Evolutionary conservation across 2,113 vertebrate species (phyloP).

Genomic region (Colistium nudipinnis): DNA sequence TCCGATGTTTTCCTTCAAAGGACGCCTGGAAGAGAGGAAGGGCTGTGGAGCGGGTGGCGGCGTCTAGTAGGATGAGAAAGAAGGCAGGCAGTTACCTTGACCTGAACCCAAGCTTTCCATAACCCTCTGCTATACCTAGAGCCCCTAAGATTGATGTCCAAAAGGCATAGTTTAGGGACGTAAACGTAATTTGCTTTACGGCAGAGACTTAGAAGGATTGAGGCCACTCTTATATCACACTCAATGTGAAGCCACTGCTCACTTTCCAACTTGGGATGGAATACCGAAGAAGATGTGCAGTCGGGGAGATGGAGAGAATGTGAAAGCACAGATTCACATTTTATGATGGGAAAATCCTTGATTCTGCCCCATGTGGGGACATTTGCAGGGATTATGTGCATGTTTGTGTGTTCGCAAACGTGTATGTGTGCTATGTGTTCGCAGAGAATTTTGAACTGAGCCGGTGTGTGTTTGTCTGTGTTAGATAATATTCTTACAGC

Average conservation of each 20-base stretch:
- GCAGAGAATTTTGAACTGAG: background rate
- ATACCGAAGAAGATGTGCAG: background rate
- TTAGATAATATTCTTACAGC: slow-evolving; percentile 55
- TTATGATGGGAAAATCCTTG: no score
- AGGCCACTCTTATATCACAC: no score
- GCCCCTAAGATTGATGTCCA: background rate
- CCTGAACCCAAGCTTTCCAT: background rate
- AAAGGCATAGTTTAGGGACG: background rate
- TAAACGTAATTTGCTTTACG: background rate
- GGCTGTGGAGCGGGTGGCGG: slow-evolving; percentile 18
- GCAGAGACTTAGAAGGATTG: background rate
- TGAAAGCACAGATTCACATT: no score
- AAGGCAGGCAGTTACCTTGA: slow-evolving; percentile 11
- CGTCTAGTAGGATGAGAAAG: slow-evolving; percentile 10
- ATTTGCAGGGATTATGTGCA: background rate
- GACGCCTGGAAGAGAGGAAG: slow-evolving; percentile 21
- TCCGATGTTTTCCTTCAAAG: slow-evolving; percentile 68
- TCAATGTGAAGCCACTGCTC: no score
- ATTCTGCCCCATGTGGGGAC: no score
- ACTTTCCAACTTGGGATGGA: background rate
- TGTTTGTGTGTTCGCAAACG: background rate
- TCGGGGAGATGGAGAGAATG: background rate
- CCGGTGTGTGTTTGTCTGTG: slow-evolving; percentile 17
- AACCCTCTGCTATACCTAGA: background rate
- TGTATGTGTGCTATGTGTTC: background rate